phyloP scores from a whole-genome alignment of 2,888 invertebrate species.

The Scrobipalpa atriplicella region DNA sequence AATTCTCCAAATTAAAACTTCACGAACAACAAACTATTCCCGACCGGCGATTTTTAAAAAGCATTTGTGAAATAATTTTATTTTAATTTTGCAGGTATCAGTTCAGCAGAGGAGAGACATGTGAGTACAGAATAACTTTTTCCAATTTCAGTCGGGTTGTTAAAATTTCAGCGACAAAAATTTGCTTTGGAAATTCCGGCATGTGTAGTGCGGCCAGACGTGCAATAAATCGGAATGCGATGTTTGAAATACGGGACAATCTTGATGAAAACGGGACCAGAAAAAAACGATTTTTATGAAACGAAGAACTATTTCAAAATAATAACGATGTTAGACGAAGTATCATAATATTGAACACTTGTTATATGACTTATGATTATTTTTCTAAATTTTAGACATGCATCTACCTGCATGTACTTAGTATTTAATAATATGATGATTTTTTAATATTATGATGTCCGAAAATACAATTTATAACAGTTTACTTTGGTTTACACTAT shows the following conservation, averaged over 20 bases:
- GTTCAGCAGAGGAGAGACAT: constrained; percentile 80
- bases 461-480: too few species aligned
- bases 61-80: constrained; percentile 30
- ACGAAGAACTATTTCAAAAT: too few species aligned
- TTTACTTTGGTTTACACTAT: too few species aligned
- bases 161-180: constrained; percentile 66
- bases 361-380: too few species aligned
- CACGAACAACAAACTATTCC: constrained; percentile 5
- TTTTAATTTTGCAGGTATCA: constrained; percentile 70
- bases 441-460: too few species aligned
- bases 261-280: not conserved
- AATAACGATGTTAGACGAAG: too few species aligned
- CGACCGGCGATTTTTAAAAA: constrained; percentile 12
- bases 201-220: constrained; percentile 45
- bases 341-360: too few species aligned
- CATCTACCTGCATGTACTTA: too few species aligned
- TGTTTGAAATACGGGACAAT: not conserved
- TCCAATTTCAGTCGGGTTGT: constrained; percentile 61
- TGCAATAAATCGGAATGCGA: not conserved
- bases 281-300: too few species aligned
- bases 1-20: not conserved
- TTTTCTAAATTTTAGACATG: too few species aligned
- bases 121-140: constrained; percentile 74
- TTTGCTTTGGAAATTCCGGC: constrained; percentile 70
- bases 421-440: too few species aligned